Percentiles rank a stretch among this genome's conserved stretches.
Conservation (phyloP, 2,888 invertebrate genomes). For the Oligia latruncula region DNA sequence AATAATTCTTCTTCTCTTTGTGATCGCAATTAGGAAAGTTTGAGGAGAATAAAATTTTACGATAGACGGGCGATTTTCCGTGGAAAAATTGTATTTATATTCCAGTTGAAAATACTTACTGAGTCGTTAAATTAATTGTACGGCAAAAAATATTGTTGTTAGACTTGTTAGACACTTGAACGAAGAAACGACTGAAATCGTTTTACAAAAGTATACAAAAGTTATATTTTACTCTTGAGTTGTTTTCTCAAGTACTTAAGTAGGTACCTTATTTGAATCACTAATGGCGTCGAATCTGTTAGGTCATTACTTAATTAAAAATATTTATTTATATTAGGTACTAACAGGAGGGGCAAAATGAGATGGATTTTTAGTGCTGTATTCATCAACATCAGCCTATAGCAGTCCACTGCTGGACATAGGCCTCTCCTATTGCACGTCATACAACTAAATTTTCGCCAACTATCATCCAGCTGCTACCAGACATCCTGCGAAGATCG, state of each 20-base stretch:
- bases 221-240: conserved; percentile 52
- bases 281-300: conserved; percentile 49
- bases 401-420: no score
- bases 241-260: conserved; percentile 52
- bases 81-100: conserved; percentile 45
- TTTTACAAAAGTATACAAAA: conserved; percentile 47
- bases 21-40: conserved; percentile 64
- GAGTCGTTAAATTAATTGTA: conserved; percentile 57
- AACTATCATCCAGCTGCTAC: no score
- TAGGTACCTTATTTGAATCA: conserved; percentile 48
- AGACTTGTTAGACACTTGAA: conserved; percentile 41
- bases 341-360: background rate
- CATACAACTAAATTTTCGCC: no score
- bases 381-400: no score
- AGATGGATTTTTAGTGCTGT: background rate
- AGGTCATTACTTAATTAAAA: conserved; percentile 35
- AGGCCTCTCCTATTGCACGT: no score
- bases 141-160: conserved; percentile 51
- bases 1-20: conserved; percentile 59
- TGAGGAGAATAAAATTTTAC: conserved; percentile 48
- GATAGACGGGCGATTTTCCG: conserved; percentile 45
- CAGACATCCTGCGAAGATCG: no score
- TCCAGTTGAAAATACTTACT: conserved; percentile 45
- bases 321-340: conserved; percentile 29
- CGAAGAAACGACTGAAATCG: conserved; percentile 40